Percentiles rank a stretch among this genome's conserved stretches.
phyloP scores from a whole-genome alignment of 2,113 vertebrate species.

The Alaudala cheleensis region DNA sequence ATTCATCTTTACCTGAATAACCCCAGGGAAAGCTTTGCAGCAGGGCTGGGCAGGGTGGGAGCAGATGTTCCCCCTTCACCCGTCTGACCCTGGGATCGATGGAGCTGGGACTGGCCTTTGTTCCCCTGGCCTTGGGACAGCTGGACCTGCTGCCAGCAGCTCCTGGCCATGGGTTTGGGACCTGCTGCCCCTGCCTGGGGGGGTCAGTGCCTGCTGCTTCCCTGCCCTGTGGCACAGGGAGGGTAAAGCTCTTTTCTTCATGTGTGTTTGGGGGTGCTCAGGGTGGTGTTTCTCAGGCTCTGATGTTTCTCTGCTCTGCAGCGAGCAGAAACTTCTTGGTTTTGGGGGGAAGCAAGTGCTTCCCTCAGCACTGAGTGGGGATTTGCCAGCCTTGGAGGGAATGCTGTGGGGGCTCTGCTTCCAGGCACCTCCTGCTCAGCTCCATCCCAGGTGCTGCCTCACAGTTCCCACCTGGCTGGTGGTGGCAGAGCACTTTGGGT shows the following conservation, averaged over 20 bases:
- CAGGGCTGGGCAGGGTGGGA: rapidly evolving
- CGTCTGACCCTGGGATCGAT: background rate
- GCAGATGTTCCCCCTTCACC: background rate
- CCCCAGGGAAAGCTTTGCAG: background rate
- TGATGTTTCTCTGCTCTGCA: background rate
- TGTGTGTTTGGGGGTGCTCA: background rate
- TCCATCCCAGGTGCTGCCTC: background rate
- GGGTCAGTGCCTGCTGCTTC: background rate
- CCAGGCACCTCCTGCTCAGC: rapidly evolving
- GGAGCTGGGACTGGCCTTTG: background rate
- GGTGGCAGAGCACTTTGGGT: background rate
- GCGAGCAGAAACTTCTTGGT: background rate
- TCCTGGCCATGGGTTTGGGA: background rate
- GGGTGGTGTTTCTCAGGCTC: background rate
- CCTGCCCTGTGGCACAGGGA: background rate
- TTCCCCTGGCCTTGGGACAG: background rate
- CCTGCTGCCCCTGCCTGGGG: background rate
- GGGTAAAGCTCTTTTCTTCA: rapidly evolving
- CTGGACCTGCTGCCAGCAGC: background rate
- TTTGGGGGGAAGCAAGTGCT: rapidly evolving
- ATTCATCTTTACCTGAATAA: background rate
- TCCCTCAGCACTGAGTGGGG: rapidly evolving
- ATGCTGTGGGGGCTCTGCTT: background rate
- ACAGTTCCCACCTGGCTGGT: background rate
- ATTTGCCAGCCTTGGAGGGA: background rate